Conservation (phyloP, 2,888 invertebrate species). For the Andricus quercusramuli region DNA sequence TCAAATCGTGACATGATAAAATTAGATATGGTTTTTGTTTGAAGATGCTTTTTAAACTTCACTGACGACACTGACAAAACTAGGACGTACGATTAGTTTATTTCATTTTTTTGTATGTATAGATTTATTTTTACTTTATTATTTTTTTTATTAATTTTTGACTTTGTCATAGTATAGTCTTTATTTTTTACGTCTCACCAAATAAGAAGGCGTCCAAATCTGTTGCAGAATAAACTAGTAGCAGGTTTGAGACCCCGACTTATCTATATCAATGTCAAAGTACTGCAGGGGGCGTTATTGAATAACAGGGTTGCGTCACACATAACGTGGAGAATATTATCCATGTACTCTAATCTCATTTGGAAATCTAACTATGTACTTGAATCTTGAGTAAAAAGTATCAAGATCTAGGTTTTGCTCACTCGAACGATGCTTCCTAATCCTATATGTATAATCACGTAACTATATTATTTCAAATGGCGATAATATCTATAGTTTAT, state of each 20-base stretch:
- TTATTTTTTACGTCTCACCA: neutral
- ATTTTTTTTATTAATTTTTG: neutral
- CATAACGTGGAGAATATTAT: neutral
- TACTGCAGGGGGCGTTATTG: slow-evolving; percentile 46
- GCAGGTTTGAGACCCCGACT: slow-evolving; percentile 29
- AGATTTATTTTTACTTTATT: neutral
- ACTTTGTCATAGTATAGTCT: neutral
- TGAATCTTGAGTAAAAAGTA: neutral
- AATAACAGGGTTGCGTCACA: slow-evolving; percentile 41
- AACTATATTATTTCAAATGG: neutral
- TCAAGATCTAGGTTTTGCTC: neutral
- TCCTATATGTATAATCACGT: neutral
- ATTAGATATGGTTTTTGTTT: neutral
- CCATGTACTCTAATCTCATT: slow-evolving; percentile 16
- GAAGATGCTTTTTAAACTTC: neutral
- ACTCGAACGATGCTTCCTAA: neutral
- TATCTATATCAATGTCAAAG: slow-evolving; percentile 42
- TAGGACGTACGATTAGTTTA: neutral
- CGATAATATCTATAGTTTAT: neutral
- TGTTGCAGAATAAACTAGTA: neutral
- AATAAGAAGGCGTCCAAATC: neutral
- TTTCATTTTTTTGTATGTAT: neutral
- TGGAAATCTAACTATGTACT: slow-evolving; percentile 19
- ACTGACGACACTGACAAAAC: neutral
- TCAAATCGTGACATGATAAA: neutral